Evolutionary conservation across 1,140 invertebrate species (phyloP), one percentile per base, ranked within the genome.

Genomic region (Microvelia longipes): DNA sequence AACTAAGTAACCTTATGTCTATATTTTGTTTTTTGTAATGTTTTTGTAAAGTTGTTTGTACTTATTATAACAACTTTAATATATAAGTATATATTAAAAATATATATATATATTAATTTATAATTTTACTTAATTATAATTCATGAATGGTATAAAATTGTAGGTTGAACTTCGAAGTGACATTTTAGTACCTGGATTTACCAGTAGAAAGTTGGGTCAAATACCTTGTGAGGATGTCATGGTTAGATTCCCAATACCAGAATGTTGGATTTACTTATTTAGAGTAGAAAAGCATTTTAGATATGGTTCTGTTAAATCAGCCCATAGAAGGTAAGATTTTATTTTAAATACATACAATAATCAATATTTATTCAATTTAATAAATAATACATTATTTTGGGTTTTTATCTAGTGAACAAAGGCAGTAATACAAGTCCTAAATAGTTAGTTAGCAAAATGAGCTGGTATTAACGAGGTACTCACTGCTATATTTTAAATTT

Each of bases 191-290:
- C 96, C 96, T 15, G 96, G 96, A 19, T 98, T 97, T 79, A 90
- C 92, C 50, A 96, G 93, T 70, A 87, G 95, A 76, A 95, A 95
- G 81, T 83, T 96, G 66, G 94, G 96, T 5, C 91, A 93, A 79
- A 89, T 99, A 73, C 97, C 94, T 66, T 98, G 96, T 81, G 94
- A 98, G 82, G 96, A 99, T 81, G 96, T 99, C 62, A 90, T 92
- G 77, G 90, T 99, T 60, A 85, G 94, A 69, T 97, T 99, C 79
- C 96, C 96, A 2, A 94, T 99, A 73, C 98, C 98, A 28, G 97
- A 99, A 81, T 93, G 91, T 76, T 99, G 98, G 98, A 95, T 99
- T 75, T 99, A 99, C 80, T 83, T 98, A 75, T 99, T 99, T 81
- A 85, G 98, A 71, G 94, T 98, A 25, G 97, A 99, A 79, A 97